These are phyloP conservation scores for Phalacrocorax brasilianus DNA, from an alignment of 2,113 vertebrate species.

Conservation along the genomic window DNA sequence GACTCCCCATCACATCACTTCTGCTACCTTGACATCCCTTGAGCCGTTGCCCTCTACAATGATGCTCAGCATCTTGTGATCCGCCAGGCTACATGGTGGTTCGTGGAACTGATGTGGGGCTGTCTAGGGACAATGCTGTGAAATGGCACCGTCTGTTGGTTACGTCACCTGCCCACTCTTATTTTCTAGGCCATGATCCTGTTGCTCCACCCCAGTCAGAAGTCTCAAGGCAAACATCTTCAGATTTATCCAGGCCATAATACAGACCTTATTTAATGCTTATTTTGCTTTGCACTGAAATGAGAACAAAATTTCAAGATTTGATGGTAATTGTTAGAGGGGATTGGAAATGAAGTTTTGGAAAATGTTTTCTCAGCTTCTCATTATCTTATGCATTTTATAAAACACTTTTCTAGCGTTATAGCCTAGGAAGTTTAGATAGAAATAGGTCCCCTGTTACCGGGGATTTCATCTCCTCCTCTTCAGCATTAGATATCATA, in stretches of 20 bases:
- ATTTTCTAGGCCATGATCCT: not conserved
- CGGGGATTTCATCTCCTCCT: not conserved
- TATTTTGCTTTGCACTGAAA: not conserved
- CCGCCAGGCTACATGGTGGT: not conserved
- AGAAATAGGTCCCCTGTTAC: slow-evolving; percentile 10
- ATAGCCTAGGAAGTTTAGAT: not conserved
- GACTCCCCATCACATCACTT: not conserved
- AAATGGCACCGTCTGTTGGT: not conserved
- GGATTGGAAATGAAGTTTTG: not conserved
- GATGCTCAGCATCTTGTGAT: not conserved
- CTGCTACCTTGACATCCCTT: not conserved
- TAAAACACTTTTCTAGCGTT: not conserved
- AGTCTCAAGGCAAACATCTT: not conserved
- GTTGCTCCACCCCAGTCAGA: not conserved
- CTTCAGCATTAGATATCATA: not conserved
- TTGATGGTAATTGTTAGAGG: not conserved
- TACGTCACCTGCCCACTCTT: not conserved
- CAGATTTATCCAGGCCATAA: not conserved
- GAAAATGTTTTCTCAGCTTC: slow-evolving; percentile 12
- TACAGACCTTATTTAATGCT: not conserved
- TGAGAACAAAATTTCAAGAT: not conserved
- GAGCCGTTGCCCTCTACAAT: not conserved
- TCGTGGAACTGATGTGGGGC: not conserved
- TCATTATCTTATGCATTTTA: not conserved
- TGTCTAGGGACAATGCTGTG: not conserved